Conservation (phyloP, 1,140 invertebrate genomes). For the Leptinotarsa undecemlineata region DNA sequence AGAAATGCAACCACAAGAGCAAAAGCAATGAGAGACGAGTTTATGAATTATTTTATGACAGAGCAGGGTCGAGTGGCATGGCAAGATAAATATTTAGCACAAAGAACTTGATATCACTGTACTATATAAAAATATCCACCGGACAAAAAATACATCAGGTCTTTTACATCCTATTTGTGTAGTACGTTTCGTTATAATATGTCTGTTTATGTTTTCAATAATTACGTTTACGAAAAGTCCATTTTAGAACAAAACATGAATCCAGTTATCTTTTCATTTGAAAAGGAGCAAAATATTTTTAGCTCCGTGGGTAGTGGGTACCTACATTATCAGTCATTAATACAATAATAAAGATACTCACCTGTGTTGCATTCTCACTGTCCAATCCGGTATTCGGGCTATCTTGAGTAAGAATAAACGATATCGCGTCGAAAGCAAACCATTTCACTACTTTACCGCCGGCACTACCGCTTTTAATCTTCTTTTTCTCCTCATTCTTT, state of each 20-base stretch:
- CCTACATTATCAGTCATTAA: neutral
- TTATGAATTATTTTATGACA: constrained; percentile 24
- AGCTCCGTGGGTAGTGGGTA: no score
- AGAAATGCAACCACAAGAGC: constrained; percentile 13
- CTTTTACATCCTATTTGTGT: neutral
- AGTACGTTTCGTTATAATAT: neutral
- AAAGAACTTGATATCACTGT: no score
- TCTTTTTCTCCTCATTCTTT: constrained; percentile 15
- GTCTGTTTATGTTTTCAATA: no score
- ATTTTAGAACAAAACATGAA: neutral
- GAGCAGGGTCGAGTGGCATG: constrained; percentile 7
- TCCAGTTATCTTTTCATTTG: neutral
- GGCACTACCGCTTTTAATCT: constrained; percentile 14
- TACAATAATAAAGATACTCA: constrained; percentile 8
- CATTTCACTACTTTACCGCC: constrained; percentile 12
- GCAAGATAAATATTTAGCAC: neutral
- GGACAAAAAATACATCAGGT: neutral
- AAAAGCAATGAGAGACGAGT: constrained; percentile 15
- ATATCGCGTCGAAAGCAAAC: constrained; percentile 10
- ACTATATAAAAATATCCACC: no score
- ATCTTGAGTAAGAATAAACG: constrained; percentile 4
- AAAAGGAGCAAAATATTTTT: no score
- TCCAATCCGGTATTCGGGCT: constrained; percentile 9
- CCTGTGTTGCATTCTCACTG: constrained; percentile 11
- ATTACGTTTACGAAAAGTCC: no score